phyloP scores from a whole-genome alignment of 2,113 vertebrate species.

The Synchiropus splendidus region DNA sequence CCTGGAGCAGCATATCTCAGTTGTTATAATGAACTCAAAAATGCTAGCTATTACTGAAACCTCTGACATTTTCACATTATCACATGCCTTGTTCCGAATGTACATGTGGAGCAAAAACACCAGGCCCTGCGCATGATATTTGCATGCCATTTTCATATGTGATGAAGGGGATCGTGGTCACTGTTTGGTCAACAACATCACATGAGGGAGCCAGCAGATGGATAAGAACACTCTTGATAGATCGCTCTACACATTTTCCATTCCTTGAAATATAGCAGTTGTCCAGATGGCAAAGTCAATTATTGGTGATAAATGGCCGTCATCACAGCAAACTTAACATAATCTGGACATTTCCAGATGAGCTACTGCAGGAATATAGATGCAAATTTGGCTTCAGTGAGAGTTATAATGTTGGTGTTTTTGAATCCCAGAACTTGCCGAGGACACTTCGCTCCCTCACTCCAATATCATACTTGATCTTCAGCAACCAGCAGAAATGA shows the following conservation, averaged over 20 bases:
- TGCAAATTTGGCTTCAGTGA: no score
- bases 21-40: constrained; percentile 56
- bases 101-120: constrained; percentile 40
- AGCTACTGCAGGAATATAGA: no score
- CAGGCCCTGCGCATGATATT: constrained; percentile 36
- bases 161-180: constrained; percentile 12
- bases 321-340: constrained; percentile 17
- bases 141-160: constrained; percentile 48
- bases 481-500: no score
- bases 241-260: constrained; percentile 4
- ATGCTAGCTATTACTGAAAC: constrained; percentile 52
- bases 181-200: constrained; percentile 5
- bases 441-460: no score
- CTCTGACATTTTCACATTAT: constrained; percentile 65
- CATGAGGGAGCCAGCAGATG: no score
- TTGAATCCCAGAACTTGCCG: no score
- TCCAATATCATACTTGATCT: no score
- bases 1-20: constrained; percentile 46
- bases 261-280: no score
- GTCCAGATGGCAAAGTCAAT: constrained; percentile 16
- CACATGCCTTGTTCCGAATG: constrained; percentile 54
- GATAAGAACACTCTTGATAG: no score
- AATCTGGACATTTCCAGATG: constrained; percentile 1
- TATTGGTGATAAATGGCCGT: constrained; percentile 16
- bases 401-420: no score